These are phyloP conservation scores for Ia io DNA, from an alignment of 2,113 vertebrate species.

Conservation along the genomic window DNA sequence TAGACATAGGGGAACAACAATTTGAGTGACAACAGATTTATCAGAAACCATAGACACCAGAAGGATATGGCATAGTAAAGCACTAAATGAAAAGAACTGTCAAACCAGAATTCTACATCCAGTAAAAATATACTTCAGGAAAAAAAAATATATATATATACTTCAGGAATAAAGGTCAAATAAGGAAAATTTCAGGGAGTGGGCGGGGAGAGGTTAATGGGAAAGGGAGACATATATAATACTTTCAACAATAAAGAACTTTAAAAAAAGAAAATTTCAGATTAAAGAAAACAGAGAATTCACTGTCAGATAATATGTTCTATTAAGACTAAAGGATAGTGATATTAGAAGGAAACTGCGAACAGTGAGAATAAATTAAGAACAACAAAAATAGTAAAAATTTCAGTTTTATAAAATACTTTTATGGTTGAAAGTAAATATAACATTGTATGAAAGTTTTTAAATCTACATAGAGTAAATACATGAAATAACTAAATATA, in stretches of 20 bases:
- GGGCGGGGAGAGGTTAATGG: no score
- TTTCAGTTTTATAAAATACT: background rate
- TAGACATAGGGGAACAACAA: background rate
- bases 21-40: background rate
- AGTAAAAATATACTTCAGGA: background rate
- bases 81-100: background rate
- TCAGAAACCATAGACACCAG: background rate
- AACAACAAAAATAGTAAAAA: background rate
- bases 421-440: background rate
- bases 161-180: background rate
- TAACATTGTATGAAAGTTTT: background rate
- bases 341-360: background rate
- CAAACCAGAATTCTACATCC: background rate
- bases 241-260: no score
- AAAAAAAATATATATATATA: no score
- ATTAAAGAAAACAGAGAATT: background rate
- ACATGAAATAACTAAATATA: background rate
- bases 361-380: background rate
- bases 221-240: no score
- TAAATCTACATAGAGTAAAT: background rate
- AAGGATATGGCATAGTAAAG: background rate
- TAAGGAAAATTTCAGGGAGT: background rate
- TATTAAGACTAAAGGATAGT: background rate
- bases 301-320: background rate
- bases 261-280: background rate